Evolutionary conservation across 2,888 invertebrate genomes (phyloP), one percentile per base, ranked within the genome.

Genomic region (Eristalis tenax): DNA sequence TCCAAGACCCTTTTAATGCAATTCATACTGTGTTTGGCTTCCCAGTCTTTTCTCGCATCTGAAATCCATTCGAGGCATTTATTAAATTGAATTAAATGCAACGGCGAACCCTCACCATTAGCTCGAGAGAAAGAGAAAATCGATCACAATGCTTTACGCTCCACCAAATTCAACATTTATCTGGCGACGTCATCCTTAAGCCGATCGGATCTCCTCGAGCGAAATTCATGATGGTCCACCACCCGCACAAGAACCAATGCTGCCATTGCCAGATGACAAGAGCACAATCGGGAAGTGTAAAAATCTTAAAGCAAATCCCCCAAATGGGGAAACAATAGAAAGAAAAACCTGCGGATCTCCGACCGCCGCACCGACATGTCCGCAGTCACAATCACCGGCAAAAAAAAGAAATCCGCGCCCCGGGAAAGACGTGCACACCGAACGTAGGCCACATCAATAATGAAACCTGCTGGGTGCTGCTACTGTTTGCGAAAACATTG

Each of bases 251-350:
- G 2, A 13, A 38, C 13, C 13, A 2, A 18, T 50, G 15, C 22
- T 22, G 28, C 15, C 22, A 22, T 10, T 50, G 23, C 65, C 61
- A 63, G 50, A 56, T 57, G 69, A 81, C 63, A 81, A 40, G 56
- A 22, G 69, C 73, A 56, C 71, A 73, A 77, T 68, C 40, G 68
- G 40, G 32, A 73, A 73, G 77, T 73, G 83, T 76, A 73, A 78
- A 73, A 73, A 70, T 82, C 81, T 82, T 76, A 38, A 77, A 40
- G 82, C 68, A 83, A 83, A 83, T 83, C 76, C 82, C 69, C 70
- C 50, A 66, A 77, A 83, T 83, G 76, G 71, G 76, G 71, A 82
- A 83, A 77, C 76, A 77, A 83, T 83, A 71, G 82, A 77, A 71
- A 71, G 82, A 71, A 71, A 82, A 70, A 76, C 70, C 70, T 40